These are phyloP conservation scores for Thaleichthys pacificus DNA, from an alignment of 2,797 vertebrate genomes.

Conservation along the genomic window DNA sequence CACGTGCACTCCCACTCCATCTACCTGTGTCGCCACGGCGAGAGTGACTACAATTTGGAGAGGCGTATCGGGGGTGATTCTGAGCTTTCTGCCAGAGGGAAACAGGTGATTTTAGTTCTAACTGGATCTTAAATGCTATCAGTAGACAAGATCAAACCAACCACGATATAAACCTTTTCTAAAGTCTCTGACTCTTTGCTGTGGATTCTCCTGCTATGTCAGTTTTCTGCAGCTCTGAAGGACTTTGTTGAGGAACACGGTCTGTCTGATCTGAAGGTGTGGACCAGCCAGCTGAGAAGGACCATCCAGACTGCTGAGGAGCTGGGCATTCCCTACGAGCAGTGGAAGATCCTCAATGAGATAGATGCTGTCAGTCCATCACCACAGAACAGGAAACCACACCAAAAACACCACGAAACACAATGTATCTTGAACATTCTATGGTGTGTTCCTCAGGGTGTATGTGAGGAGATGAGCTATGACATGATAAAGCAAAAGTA, in stretches of 20 bases:
- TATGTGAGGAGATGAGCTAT: slow-evolving; percentile 97
- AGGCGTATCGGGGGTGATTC: slow-evolving; percentile 92
- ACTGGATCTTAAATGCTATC: too few relatives aligned
- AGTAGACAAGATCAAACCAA: too few relatives aligned
- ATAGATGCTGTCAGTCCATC: slow-evolving; percentile 88
- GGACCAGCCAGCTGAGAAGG: slow-evolving; percentile 94
- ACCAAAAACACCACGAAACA: neutral
- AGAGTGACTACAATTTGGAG: slow-evolving; percentile 86
- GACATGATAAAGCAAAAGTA: slow-evolving; percentile 82
- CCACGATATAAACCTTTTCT: too few relatives aligned
- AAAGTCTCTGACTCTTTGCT: too few relatives aligned
- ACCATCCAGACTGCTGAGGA: slow-evolving; percentile 95
- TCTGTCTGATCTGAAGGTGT: slow-evolving; percentile 90
- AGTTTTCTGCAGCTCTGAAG: slow-evolving; percentile 85
- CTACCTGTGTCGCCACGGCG: slow-evolving; percentile 94
- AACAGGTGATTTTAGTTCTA: slow-evolving; percentile 74
- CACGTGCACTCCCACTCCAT: slow-evolving; percentile 95
- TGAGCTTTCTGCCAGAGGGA: slow-evolving; percentile 84
- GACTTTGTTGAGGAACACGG: slow-evolving; percentile 83
- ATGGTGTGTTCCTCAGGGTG: slow-evolving; percentile 75
- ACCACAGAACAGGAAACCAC: too few relatives aligned
- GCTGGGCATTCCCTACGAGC: slow-evolving; percentile 89
- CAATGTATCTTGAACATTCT: slow-evolving; percentile 6
- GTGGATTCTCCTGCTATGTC: slow-evolving; percentile 6
- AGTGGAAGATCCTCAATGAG: slow-evolving; percentile 98